These are phyloP conservation scores for Danio aesculapii DNA, from an alignment of 2,797 vertebrate genomes.

Conservation along the genomic window DNA sequence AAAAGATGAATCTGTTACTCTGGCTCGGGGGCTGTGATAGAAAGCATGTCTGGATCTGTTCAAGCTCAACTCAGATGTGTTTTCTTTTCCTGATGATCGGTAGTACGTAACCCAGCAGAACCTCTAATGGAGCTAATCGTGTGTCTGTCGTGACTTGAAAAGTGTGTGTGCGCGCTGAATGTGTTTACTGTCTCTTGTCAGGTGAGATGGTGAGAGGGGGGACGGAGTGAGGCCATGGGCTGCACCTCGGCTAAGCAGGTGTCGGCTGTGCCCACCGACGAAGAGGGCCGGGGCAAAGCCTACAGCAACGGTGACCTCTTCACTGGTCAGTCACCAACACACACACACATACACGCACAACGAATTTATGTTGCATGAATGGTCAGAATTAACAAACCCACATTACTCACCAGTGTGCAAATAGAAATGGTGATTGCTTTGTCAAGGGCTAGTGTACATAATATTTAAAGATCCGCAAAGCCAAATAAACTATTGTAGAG, in stretches of 20 bases:
- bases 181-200: constrained; percentile 51
- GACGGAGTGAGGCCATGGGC: constrained; percentile 95
- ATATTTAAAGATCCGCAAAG: neutral
- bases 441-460: neutral
- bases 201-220: constrained; percentile 78
- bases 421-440: neutral
- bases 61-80: constrained; percentile 33
- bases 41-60: constrained; percentile 52
- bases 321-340: constrained; percentile 85
- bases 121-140: neutral
- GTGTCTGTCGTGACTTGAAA: constrained; percentile 10
- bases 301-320: constrained; percentile 98
- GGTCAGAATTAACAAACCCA: neutral
- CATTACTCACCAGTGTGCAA: neutral
- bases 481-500: neutral
- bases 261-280: constrained; percentile 97
- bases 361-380: neutral
- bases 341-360: constrained; percentile 36
- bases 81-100: constrained; percentile 43
- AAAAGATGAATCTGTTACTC: constrained; percentile 18
- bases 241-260: constrained; percentile 99
- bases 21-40: constrained; percentile 20
- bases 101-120: constrained; percentile 11
- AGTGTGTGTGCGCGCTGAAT: constrained; percentile 19
- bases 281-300: constrained; percentile 96